Evolutionary conservation across 1,140 invertebrate species (phyloP).

Genomic region (Proctacanthus coquilletti): DNA sequence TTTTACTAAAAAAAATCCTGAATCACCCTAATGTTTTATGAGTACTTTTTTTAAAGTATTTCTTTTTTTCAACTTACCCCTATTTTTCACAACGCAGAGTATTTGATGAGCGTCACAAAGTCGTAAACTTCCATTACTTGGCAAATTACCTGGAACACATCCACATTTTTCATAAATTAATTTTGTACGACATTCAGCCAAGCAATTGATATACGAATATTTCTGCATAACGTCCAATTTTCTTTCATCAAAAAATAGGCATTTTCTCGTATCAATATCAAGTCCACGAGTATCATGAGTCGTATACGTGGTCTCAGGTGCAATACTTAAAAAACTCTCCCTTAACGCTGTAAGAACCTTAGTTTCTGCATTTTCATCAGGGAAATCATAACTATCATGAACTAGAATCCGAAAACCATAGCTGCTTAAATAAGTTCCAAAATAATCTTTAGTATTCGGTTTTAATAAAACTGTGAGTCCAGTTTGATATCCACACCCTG

Average conservation of each 20-base stretch:
- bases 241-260: conserved; percentile 39
- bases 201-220: conserved; percentile 48
- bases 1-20: too few relatives aligned
- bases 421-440: conserved; percentile 26
- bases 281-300: conserved; percentile 35
- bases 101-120: conserved; percentile 14
- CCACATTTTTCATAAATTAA: conserved; percentile 33
- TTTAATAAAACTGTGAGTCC: conserved; percentile 40
- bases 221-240: conserved; percentile 24
- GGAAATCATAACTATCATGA: conserved; percentile 42
- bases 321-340: conserved; percentile 39
- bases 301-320: conserved; percentile 40
- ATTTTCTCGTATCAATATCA: conserved; percentile 32
- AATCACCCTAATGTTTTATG: too few relatives aligned
- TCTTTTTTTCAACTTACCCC: conserved; percentile 10
- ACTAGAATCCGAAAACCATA: conserved; percentile 32
- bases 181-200: conserved; percentile 36
- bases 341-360: conserved; percentile 35
- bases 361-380: conserved; percentile 38
- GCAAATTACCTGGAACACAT: conserved; percentile 41
- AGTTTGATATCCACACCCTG: conserved; percentile 46
- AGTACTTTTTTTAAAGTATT: too few relatives aligned
- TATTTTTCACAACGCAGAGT: conserved; percentile 17
- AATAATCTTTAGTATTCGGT: conserved; percentile 33
- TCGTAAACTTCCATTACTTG: conserved; percentile 28